Base-by-base conservation (phyloP, 2,888 invertebrate genomes). In the Geotrupes spiniger region DNA sequence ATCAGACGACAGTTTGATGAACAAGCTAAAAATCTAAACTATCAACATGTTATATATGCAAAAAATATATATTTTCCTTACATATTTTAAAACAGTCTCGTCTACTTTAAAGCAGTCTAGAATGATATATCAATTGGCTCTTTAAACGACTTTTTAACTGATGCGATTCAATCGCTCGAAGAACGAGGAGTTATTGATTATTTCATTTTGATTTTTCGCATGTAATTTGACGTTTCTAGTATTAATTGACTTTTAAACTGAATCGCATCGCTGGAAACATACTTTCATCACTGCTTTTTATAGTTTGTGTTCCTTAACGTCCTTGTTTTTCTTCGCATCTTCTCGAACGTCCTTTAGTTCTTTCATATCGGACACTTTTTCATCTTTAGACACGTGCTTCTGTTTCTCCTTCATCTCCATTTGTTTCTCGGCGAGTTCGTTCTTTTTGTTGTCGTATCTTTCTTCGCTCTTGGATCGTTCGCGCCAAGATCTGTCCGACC, bases 321-420 rank as follows among this genome's bases (percentile, higher is more conserved):
- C 52, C 51, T 51, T 49, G 44, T 48, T 49, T 38, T 52, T 54
- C 41, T 56, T 56, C 26, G 85, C 69, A 82, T 83, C 63, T 82
- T 83, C 68, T 82, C 83, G 61, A 78, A 80, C 21, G 2, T 28
- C 11, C 10, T 46, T 38, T 16, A 31, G 21, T 5, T 39, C 38
- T 15, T 36, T 46, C 10, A 9, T 36, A 11, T 44, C 26, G 16
- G 10, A 29, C 14, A 17, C 26, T 33, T 78, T 77, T 54, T 78
- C 74, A 59, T 78, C 66, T 78, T 80, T 85, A 39, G 81, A 81
- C 80, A 66, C 83, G 82, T 56, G 80, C 80, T 65, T 78, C 62
- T 87, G 85, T 68, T 89, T 89, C 49, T 85, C 85, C 74, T 88
- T 89, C 62, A 88, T 82, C 63, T 87, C 88, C 69, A 87, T 87